These are phyloP conservation scores for Gymnoscopelus braueri DNA, from an alignment of 2,797 vertebrate genomes.

Conservation along the genomic window DNA sequence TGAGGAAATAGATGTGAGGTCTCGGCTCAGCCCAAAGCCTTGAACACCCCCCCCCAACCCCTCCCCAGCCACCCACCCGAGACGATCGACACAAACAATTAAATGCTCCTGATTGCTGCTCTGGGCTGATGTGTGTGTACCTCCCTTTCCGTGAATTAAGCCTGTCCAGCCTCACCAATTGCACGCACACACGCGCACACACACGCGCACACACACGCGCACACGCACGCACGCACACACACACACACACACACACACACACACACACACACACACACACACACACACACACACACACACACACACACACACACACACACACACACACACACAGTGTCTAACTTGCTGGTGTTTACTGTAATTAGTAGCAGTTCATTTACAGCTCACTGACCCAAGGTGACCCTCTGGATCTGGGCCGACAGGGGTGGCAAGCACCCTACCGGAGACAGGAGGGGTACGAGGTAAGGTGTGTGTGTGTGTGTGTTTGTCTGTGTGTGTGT, in stretches of 20 bases:
- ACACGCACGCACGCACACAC: conserved; percentile 16
- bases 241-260: conserved; percentile 32
- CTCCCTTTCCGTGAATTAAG: conserved; percentile 69
- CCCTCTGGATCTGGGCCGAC: conserved; percentile 71
- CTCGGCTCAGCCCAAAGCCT: conserved; percentile 26
- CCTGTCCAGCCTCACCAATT: conserved; percentile 38
- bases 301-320: conserved; percentile 7
- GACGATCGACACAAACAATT: conserved; percentile 63
- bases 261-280: conserved; percentile 41
- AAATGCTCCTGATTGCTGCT: conserved; percentile 70
- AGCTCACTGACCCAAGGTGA: conserved; percentile 74
- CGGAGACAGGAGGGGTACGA: conserved; percentile 57
- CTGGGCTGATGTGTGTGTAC: conserved; percentile 47
- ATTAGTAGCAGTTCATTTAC: conserved; percentile 81
- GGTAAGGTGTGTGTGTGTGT: conserved; percentile 42
- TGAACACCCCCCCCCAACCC: conserved; percentile 22
- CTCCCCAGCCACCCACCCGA: conserved; percentile 2
- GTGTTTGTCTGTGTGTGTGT: conserved; percentile 6
- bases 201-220: conserved; percentile 6
- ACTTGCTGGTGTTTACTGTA: conserved; percentile 73
- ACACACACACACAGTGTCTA: conserved; percentile 18
- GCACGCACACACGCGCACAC: conserved; percentile 19
- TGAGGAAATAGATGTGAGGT: conserved; percentile 58
- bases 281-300: conserved; percentile 6
- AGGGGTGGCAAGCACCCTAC: conserved; percentile 55